These are phyloP conservation scores for cat (Felis catus) DNA, from an alignment of 2,113 vertebrate genomes.

Conservation along the genomic window F.catus_Fca126_mat1.0 CM031418.1:57229501-57230000, in stretches of 20 bases:
- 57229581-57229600: not conserved
- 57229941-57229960: conserved; percentile 45
- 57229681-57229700: not conserved
- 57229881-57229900: conserved; percentile 52
- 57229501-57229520: conserved; percentile 12
- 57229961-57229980: not conserved
- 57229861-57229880: conserved; percentile 55
- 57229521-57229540: conserved; percentile 2
- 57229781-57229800: not conserved
- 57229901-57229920: conserved; percentile 32
- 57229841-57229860: conserved; percentile 54
- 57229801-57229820: conserved; percentile 26
- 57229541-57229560: conserved; percentile 2
- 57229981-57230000: not conserved
- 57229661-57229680: not conserved
- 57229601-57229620: not conserved
- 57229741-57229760: not conserved
- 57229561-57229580: conserved; percentile 37
- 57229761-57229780: conserved; percentile 29
- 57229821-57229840: conserved; percentile 52
- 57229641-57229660: not conserved
- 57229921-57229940: conserved; percentile 17
- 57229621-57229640: not conserved
- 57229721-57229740: not conserved
- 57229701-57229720: not conserved